Evolutionary conservation across 1,140 invertebrate species (phyloP).

Genomic region (Drosophila nikananu): DNA sequence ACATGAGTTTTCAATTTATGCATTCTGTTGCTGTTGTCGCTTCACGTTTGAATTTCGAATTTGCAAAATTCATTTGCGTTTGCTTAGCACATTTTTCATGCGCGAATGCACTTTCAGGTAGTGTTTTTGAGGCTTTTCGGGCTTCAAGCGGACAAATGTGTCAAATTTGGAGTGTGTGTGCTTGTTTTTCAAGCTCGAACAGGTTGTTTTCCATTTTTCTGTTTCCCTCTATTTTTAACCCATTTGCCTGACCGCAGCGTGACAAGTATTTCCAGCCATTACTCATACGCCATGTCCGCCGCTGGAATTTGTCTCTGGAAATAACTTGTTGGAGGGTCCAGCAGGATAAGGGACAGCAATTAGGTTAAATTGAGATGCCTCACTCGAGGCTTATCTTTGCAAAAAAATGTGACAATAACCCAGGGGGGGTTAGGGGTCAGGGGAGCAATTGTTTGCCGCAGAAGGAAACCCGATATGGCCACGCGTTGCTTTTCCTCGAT

Average conservation of each 20-base stretch:
- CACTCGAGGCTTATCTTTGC: constrained; percentile 26
- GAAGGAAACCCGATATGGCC: constrained; percentile 69
- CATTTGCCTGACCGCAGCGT: constrained; percentile 39
- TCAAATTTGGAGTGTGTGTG: constrained; percentile 47
- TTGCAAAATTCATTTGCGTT: constrained; percentile 77
- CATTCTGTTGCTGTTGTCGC: constrained; percentile 52
- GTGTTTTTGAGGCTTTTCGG: constrained; percentile 35
- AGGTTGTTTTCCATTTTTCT: constrained; percentile 37
- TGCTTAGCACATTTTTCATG: constrained; percentile 76
- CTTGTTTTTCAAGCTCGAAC: constrained; percentile 22
- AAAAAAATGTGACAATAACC: constrained; percentile 58
- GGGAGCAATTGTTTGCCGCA: constrained; percentile 59
- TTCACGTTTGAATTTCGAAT: constrained; percentile 73
- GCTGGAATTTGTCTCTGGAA: constrained; percentile 39
- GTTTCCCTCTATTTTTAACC: constrained; percentile 2
- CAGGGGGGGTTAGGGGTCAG: background rate
- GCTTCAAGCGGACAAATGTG: constrained; percentile 54
- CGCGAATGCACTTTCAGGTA: constrained; percentile 59
- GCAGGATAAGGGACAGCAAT: constrained; percentile 68
- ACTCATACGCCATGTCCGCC: constrained; percentile 58
- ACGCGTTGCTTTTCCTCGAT: constrained; percentile 48
- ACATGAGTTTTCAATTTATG: constrained; percentile 53
- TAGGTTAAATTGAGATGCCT: constrained; percentile 67
- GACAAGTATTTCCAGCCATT: constrained; percentile 60
- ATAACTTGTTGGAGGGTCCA: constrained; percentile 37